Evolutionary conservation across 2,113 vertebrate genomes (phyloP), one percentile per base, ranked within the genome.

Genomic region (Heptranchias perlo): DNA sequence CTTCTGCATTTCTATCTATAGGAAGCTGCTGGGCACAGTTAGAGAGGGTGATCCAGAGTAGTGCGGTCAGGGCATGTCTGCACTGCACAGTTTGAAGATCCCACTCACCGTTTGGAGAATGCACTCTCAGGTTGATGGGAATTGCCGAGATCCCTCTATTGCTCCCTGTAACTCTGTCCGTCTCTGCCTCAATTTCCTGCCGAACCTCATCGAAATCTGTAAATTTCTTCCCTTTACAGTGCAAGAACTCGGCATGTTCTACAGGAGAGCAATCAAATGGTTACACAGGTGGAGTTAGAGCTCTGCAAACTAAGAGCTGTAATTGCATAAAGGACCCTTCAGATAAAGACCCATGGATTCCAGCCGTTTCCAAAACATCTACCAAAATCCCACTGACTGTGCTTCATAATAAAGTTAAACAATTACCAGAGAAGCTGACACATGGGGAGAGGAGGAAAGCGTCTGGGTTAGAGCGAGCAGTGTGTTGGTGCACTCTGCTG

Each of bases 201-300:
- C 99, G 98, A 52, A 99, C 99, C 96, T 99, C 99, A 0, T 99
- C 99, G 3, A 99, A 99, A 96, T 99, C 99, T 96, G 99, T 99
- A 97, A 99, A 99, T 96, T 99, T 99, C 96, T 98, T 99, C 96
- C 98, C 98, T 96, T 99, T 99, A 97, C 99, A 99, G 97, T 99
- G 99, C 97, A 99, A 97, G 97, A 99, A 99, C 96, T 99, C 99
- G 0, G 99, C 99, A 97, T 99, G 98, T 97, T 99, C 99, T 99
- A 96, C 0, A 69, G 96, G 0, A 69, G 10, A 25, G n/a, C n/a
- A 64, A 39, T 2, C n/a, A 0, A 0, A 18, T 1, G 35, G 35
- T 93, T 62, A 93, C 52, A 13, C 28, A 58, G 52, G 25, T 35
- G 4, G 16, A 78, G 49, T 35, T 31, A 92, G 25, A n/a, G 96